Evolutionary conservation across 2,113 vertebrate species (phyloP), one percentile per base, ranked within the genome.

Genomic region (Pardalotus punctatus): DNA sequence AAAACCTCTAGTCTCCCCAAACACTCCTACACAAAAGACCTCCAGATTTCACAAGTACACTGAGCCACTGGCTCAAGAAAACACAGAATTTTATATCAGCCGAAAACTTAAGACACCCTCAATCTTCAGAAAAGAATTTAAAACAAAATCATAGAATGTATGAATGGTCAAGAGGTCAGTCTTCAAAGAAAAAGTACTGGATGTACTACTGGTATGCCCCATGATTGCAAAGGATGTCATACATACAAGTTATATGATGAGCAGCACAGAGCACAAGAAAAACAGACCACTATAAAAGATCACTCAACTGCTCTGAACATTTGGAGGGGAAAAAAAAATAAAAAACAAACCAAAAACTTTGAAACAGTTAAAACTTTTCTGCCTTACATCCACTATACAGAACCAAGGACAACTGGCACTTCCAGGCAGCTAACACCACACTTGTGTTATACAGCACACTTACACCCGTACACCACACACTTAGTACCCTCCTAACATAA

Each of bases 401-500:
- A 88, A 78, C 25, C 19, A 76, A 60, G 36, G 80, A 60, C 38
- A 64, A 35, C 2, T 43, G 45, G 10, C 25, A 69, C 38, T 72
- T 67, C 8, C 48, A 72, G 33, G 36, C 31, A 62, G 27, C 31
- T 56, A 74, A 47, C 9, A 65, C 21, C 19, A 74, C 40, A 47
- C 14, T 3, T 1, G 0, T 18, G 11, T 22, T 23, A 33, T 27
- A 12, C 1, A 88, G 53, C 35, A 50, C 24, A 27, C 27, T 14
- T 25, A 29, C 7, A 60, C 15, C 20, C 43, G 13, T 6, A 40
- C 10, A n/a, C 72, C 42, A 62, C 56, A 72, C 12, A 22, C 14
- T 12, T 11, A 9, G 14, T 4, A 71, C 15, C 27, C 56, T 22
- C 35, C 10, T 13, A 36, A 38, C 0, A 0, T 9, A 5, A 47